Evolutionary conservation across 2,113 vertebrate species (phyloP), one percentile per base, ranked within the genome.

Genomic region (Maccullochella peelii): DNA sequence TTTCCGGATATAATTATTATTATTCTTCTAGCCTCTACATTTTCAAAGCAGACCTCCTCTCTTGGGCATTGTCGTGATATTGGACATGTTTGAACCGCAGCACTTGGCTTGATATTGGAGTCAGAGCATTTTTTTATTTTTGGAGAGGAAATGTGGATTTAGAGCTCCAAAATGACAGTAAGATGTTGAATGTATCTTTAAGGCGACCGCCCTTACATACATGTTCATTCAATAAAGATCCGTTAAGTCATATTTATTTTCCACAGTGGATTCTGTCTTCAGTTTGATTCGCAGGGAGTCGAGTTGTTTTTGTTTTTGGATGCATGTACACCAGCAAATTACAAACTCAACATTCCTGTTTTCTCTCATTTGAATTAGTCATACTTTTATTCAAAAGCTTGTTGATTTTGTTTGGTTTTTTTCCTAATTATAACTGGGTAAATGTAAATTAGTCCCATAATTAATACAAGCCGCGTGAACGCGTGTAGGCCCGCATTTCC

Each of bases 191-290:
- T 96, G 95, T 96, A 95, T 94, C 89, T 94, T 92, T 77, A 93
- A 95, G 92, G 92, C 91, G 85, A 91, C 90, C 88, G 88, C 93
- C 94, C 84, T 93, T 87, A 91, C 94, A 92, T 95, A 92, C 95
- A 94, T 95, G 93, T 96, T 95, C 94, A 94, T 95, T 89, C 94
- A 96, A 96, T 96, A 96, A 96, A 96, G 94, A 94, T 94, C 94
- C 91, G 86, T 95, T 94, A 93, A 95, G 93, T 93, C 92, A 87
- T 89, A 86, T 85, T 91, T 84, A 79, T 80, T 86, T 86, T 69
- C 72, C 83, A 67, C 62, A 88, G 71, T 91, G 83, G 79, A 78
- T 79, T 91, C 80, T 91, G 89, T 92, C 79, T 33, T 84, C 77
- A 33, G 38, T 82, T 80, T 65, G 68, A 74, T 25, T 80, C 79